Conservation (phyloP, 2,888 invertebrate genomes). For the Cosmorhoe ocellata region DNA sequence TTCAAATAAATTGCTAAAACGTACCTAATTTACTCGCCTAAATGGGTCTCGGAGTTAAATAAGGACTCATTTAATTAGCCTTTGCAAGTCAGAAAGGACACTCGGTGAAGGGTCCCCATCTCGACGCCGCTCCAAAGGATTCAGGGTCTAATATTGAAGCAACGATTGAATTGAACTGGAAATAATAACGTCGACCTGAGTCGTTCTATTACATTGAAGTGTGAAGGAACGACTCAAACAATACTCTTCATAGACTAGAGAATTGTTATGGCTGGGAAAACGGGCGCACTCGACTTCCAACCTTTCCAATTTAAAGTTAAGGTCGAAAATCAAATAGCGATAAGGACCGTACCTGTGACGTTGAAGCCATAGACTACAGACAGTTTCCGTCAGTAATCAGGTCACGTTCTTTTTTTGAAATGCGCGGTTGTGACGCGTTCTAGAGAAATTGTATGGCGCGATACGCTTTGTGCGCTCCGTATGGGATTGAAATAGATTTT, state of each 20-base stretch:
- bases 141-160: constrained; percentile 45
- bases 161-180: constrained; percentile 56
- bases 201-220: constrained; percentile 54
- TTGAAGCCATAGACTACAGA: constrained; percentile 63
- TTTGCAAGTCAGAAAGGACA: constrained; percentile 31
- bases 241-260: constrained; percentile 57
- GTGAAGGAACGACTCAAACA: constrained; percentile 60
- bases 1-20: constrained; percentile 15
- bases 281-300: constrained; percentile 40
- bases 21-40: constrained; percentile 18
- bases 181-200: constrained; percentile 53
- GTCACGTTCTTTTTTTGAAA: constrained; percentile 80
- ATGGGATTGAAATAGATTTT: constrained; percentile 48
- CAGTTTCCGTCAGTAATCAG: constrained; percentile 79
- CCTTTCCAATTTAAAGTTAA: constrained; percentile 40
- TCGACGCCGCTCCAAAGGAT: constrained; percentile 26
- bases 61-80: constrained; percentile 31
- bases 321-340: constrained; percentile 41
- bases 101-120: constrained; percentile 25
- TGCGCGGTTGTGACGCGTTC: constrained; percentile 54
- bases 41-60: constrained; percentile 29
- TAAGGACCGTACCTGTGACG: constrained; percentile 53
- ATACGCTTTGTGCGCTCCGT: constrained; percentile 38
- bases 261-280: constrained; percentile 43
- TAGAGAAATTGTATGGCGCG: constrained; percentile 43